A percentile compares a stretch with the other conserved stretches of the same genome.
Conservation (phyloP, 2,888 invertebrate species). For the Xestia xanthographa region DNA sequence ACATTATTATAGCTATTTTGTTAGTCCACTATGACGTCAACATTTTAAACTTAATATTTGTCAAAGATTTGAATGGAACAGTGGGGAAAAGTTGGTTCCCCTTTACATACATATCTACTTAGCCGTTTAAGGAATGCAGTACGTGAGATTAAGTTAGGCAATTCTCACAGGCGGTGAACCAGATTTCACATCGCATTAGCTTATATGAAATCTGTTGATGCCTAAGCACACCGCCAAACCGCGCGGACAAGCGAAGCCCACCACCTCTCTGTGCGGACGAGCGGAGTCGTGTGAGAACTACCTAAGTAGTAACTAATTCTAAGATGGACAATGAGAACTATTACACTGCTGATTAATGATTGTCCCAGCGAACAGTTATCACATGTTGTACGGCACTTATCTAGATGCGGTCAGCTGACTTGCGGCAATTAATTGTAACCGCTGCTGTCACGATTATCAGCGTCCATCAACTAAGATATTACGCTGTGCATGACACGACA, state of each 20-base stretch:
- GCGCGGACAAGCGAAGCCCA: background rate
- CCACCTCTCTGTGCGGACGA: background rate
- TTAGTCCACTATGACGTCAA: too few species aligned
- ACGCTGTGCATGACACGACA: background rate
- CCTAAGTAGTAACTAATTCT: background rate
- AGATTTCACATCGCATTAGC: background rate
- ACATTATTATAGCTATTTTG: background rate
- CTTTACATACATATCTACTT: too few species aligned
- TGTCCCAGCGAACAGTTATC: conserved; percentile 14
- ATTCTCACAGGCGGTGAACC: too few species aligned
- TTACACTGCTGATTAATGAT: conserved; percentile 23
- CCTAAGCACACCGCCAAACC: background rate
- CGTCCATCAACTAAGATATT: conserved; percentile 24
- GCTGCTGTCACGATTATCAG: conserved; percentile 18
- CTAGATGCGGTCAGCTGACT: conserved; percentile 23
- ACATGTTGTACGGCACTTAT: conserved; percentile 30
- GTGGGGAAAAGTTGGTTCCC: too few species aligned
- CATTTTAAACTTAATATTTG: too few species aligned
- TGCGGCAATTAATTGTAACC: conserved; percentile 33
- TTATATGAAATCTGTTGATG: too few species aligned
- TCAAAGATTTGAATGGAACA: too few species aligned
- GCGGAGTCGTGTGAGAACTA: background rate
- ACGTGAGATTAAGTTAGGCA: too few species aligned
- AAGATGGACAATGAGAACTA: conserved; percentile 1
- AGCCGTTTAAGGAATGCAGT: too few species aligned